phyloP scores from a whole-genome alignment of 1,140 invertebrate species.

The Babylonia areolata region DNA sequence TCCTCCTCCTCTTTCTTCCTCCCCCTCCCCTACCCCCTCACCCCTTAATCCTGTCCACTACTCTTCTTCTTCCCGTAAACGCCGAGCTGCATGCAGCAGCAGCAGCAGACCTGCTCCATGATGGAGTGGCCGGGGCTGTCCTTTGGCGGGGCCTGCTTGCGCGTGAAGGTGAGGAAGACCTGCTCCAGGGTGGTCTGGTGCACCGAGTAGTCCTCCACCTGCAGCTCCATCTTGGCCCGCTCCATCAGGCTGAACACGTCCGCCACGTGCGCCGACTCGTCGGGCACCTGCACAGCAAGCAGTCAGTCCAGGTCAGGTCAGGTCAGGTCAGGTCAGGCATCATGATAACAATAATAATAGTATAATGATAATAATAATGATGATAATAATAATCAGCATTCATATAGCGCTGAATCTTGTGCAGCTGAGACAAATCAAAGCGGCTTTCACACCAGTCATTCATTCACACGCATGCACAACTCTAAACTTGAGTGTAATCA shows the following conservation, averaged over 20 bases:
- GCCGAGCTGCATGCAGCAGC: background rate
- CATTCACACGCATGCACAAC: too few relatives aligned
- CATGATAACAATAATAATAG: too few relatives aligned
- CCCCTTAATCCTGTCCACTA: background rate
- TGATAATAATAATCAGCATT: too few relatives aligned
- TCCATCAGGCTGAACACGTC: constrained; percentile 81
- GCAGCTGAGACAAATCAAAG: too few relatives aligned
- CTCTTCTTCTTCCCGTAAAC: constrained; percentile 2
- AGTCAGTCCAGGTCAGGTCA: too few relatives aligned
- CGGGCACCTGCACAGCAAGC: constrained; percentile 59
- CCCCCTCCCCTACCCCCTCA: background rate
- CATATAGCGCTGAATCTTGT: too few relatives aligned
- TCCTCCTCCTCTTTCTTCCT: background rate
- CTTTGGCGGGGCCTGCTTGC: constrained; percentile 70
- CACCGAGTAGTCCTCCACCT: constrained; percentile 84
- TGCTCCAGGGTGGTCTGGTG: constrained; percentile 87
- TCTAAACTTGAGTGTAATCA: too few relatives aligned
- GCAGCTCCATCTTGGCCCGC: constrained; percentile 75
- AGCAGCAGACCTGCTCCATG: background rate
- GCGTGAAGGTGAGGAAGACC: constrained; percentile 79
- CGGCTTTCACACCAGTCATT: too few relatives aligned
- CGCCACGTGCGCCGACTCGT: constrained; percentile 78
- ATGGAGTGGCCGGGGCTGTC: constrained; percentile 12
- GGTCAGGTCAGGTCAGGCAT: too few relatives aligned
- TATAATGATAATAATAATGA: too few relatives aligned